phyloP scores from a whole-genome alignment of 92 coral and sea anemone genomes.

The Paragorgia papillata region DNA sequence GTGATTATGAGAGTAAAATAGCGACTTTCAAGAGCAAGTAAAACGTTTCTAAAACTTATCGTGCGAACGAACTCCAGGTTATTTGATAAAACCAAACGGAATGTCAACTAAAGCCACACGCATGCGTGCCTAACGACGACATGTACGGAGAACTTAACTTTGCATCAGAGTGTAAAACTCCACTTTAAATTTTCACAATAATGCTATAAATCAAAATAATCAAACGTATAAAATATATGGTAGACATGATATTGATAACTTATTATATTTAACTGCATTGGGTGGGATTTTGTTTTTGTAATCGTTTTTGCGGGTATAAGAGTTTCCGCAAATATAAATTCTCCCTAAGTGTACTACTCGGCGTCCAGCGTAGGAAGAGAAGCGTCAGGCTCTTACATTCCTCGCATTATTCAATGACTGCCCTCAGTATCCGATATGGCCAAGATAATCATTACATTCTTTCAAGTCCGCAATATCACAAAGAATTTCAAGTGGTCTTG shows the following conservation, averaged over 20 bases:
- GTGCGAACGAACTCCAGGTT: not conserved
- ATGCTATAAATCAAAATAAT: not conserved
- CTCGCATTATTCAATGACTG: conserved; percentile 34
- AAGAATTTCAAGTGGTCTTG: conserved; percentile 5
- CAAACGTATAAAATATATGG: not conserved
- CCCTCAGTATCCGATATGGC: conserved; percentile 18
- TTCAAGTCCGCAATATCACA: conserved; percentile 3
- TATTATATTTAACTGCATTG: not conserved
- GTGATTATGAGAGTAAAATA: not conserved
- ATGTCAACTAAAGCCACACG: conserved; percentile 39
- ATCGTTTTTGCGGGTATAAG: too few relatives aligned
- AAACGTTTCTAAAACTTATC: not conserved
- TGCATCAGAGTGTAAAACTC: not conserved
- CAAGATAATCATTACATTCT: conserved; percentile 30
- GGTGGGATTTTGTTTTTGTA: not conserved
- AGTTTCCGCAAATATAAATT: not conserved
- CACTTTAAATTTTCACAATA: not conserved
- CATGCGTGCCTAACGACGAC: conserved; percentile 26
- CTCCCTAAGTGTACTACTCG: not conserved
- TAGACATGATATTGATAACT: not conserved
- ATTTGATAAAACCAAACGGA: conserved; percentile 41
- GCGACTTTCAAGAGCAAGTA: not conserved
- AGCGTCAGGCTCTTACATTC: conserved; percentile 30
- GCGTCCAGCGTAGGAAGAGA: conserved; percentile 2
- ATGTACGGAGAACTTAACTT: conserved; percentile 10